Percentiles rank a stretch among this genome's conserved stretches.
These are phyloP conservation scores for Leptocoma aspasia DNA, from an alignment of 2,113 vertebrate genomes.

Conservation along the genomic window DNA sequence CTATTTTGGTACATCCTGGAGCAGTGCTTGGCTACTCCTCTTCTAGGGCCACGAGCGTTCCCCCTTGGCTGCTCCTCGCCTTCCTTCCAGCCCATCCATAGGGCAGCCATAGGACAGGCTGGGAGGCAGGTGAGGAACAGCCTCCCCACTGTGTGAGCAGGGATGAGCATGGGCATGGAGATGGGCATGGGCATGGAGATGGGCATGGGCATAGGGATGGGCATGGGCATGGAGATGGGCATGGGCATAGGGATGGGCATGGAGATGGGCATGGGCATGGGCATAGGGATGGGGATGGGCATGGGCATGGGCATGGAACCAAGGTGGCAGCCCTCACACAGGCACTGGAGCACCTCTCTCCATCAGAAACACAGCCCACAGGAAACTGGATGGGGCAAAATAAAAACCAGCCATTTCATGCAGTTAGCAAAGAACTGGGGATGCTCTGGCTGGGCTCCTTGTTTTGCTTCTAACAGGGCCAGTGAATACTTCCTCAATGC, in stretches of 20 bases:
- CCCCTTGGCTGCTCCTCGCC: accelerated
- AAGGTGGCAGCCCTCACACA: background rate
- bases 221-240: too few species aligned
- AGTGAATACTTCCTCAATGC: background rate
- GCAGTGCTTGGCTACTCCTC: background rate
- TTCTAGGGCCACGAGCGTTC: accelerated
- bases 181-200: background rate
- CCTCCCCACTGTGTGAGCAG: accelerated
- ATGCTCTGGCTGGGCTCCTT: background rate
- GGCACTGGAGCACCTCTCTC: accelerated
- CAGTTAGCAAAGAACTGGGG: background rate
- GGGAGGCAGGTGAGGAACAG: background rate
- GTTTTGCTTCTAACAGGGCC: background rate
- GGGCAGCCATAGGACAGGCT: background rate
- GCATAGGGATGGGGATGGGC: too few species aligned
- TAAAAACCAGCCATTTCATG: background rate
- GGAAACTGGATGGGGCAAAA: background rate
- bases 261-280: too few species aligned
- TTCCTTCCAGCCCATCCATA: background rate
- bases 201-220: too few species aligned
- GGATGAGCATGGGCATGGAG: background rate
- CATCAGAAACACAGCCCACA: background rate
- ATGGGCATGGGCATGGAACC: too few species aligned
- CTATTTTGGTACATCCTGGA: background rate
- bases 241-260: background rate